Percentiles rank a stretch among this genome's conserved stretches.
These are phyloP conservation scores for Tineola bisselliella DNA, from an alignment of 2,888 invertebrate genomes.

Conservation along the genomic window DNA sequence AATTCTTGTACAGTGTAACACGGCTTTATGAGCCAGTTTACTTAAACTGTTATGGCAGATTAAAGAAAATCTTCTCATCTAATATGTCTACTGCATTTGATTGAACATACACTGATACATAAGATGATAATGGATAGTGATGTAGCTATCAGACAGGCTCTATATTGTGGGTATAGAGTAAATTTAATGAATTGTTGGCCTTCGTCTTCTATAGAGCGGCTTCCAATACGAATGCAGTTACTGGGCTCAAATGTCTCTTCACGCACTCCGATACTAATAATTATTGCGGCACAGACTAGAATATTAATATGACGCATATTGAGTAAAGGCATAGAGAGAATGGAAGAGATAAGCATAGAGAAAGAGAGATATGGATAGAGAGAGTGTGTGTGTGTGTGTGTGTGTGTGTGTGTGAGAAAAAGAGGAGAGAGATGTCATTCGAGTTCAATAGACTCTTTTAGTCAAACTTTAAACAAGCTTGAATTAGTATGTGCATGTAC, in stretches of 20 bases:
- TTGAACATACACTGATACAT: neutral
- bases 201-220: slow-evolving; percentile 21
- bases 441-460: too few relatives aligned
- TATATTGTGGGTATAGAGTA: slow-evolving; percentile 20
- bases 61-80: neutral
- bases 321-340: too few relatives aligned
- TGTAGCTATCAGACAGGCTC: neutral
- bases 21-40: neutral
- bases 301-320: neutral
- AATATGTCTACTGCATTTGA: neutral
- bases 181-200: slow-evolving; percentile 25
- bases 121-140: neutral
- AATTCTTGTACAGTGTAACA: slow-evolving; percentile 34
- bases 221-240: neutral
- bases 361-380: too few relatives aligned
- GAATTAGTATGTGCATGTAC: too few relatives aligned
- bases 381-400: too few relatives aligned
- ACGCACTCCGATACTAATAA: neutral
- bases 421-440: too few relatives aligned
- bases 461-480: too few relatives aligned
- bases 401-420: too few relatives aligned
- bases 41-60: neutral
- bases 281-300: neutral
- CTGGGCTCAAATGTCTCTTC: neutral
- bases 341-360: too few relatives aligned